These are phyloP conservation scores for Microtus pennsylvanicus DNA, from an alignment of 2,113 vertebrate species.

Conservation along the genomic window DNA sequence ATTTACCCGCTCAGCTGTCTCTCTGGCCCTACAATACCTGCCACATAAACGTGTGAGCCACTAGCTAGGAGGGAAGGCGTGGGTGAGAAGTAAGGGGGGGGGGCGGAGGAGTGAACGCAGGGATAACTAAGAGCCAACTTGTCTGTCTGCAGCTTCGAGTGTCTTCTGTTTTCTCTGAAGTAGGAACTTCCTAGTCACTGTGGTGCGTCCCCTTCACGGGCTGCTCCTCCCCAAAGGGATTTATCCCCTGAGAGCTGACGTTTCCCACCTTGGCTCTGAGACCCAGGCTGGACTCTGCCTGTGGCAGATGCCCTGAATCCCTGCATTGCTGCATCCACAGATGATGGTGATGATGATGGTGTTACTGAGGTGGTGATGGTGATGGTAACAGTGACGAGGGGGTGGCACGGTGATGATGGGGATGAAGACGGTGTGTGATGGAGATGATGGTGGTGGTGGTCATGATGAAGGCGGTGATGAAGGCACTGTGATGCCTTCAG, in stretches of 20 bases:
- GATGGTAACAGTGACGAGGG: neutral
- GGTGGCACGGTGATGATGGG: neutral
- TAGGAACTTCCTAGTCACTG: neutral
- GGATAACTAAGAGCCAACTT: neutral
- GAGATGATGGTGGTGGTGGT: neutral
- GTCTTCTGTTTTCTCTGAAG: neutral
- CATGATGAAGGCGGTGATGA: neutral
- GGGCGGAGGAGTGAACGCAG: too few species aligned
- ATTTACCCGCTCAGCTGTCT: neutral
- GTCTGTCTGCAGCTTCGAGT: neutral
- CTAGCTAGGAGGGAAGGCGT: neutral
- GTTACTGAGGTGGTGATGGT: neutral
- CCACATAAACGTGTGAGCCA: neutral
- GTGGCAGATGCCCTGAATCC: neutral
- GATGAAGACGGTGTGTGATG: neutral
- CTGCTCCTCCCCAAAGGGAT: neutral
- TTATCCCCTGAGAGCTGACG: neutral
- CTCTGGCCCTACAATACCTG: neutral
- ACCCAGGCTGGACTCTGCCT: neutral
- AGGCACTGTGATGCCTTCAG: neutral
- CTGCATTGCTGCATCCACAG: neutral
- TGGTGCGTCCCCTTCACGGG: neutral
- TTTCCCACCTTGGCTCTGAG: neutral
- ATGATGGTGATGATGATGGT: neutral
- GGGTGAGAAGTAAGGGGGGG: too few species aligned